Evolutionary conservation across 2,888 invertebrate species (phyloP), one percentile per base, ranked within the genome.

Genomic region (Sipha maydis): DNA sequence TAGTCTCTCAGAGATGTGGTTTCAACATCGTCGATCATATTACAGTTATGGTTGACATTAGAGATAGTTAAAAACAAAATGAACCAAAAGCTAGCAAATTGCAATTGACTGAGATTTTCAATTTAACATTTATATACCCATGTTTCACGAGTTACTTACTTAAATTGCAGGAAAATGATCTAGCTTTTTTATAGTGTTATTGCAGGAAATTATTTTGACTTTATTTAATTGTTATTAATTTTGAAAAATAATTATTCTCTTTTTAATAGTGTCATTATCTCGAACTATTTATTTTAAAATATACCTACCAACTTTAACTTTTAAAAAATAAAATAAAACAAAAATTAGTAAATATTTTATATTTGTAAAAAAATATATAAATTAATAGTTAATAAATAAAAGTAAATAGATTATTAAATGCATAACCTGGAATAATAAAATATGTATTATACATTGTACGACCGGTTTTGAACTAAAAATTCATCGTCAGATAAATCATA

Each of bases 1-100:
- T 61, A 34, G 56, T 28, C 19, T n/a, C 83, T 71, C 21, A 54
- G 67, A 67, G 31, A 14, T 31, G 21, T 84, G 41, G 28, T 75
- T 75, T 84, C 41, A 61, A 61, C 2, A 9, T 17, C 69, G 28
- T 73, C 41, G 83, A 75, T 75, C 83, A 56, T 83, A 83, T 61
- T 83, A 75, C 56, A 11, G 19, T 9, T 71, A 31, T 71, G 31
- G 28, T n/a, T 25, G 34, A 69, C 31, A 71, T 73, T 3, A 25
- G 71, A 71, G 31, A 31, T 73, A 34, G 48, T 73, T n/a, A 28
- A 61, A 38, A 73, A 14, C 11, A 41, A 28, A 38, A 76, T 61
- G 28, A 21, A 76, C 28, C 11, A 11, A 28, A 75, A 73, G 0
- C 11, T 38, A 21, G 3, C 54, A 76, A 84, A 84, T 41, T 61